Evolutionary conservation across 2,113 vertebrate genomes (phyloP).

Genomic region (Clarias magur): DNA sequence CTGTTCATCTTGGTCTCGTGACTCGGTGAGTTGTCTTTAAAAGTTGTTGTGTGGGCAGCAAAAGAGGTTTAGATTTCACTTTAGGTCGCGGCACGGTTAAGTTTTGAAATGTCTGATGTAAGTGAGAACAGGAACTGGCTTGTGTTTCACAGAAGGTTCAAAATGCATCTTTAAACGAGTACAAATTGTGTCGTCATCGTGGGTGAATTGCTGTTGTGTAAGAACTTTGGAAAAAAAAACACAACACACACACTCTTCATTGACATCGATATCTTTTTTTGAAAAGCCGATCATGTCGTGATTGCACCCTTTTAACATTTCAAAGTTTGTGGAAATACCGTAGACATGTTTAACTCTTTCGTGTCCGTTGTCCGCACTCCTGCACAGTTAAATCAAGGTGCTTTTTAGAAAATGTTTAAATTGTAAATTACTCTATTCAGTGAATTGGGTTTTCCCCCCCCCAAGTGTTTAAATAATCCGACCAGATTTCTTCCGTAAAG

Average conservation of each 20-base stretch:
- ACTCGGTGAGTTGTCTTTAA: too few relatives aligned
- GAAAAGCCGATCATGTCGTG: background rate
- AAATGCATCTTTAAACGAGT: background rate
- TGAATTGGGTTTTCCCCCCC: too few relatives aligned
- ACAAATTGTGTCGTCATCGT: background rate
- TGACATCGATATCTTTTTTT: background rate
- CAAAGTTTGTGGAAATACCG: too few relatives aligned
- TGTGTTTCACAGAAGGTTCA: background rate
- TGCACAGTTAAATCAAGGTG: background rate
- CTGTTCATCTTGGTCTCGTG: too few relatives aligned
- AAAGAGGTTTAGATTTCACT: too few relatives aligned
- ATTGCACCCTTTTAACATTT: too few relatives aligned
- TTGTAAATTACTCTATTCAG: background rate
- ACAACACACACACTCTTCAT: too few relatives aligned
- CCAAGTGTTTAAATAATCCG: too few relatives aligned
- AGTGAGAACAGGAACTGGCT: background rate
- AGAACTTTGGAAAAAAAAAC: too few relatives aligned
- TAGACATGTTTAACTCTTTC: background rate
- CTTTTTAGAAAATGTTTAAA: background rate
- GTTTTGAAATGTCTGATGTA: background rate
- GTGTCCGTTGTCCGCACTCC: background rate
- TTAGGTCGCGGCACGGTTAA: background rate
- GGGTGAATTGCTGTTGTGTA: background rate
- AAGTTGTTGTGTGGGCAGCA: too few relatives aligned
- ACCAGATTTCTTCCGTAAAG: too few relatives aligned